Conservation (phyloP, 2,888 invertebrate species). For the Phorcus lineatus region DNA sequence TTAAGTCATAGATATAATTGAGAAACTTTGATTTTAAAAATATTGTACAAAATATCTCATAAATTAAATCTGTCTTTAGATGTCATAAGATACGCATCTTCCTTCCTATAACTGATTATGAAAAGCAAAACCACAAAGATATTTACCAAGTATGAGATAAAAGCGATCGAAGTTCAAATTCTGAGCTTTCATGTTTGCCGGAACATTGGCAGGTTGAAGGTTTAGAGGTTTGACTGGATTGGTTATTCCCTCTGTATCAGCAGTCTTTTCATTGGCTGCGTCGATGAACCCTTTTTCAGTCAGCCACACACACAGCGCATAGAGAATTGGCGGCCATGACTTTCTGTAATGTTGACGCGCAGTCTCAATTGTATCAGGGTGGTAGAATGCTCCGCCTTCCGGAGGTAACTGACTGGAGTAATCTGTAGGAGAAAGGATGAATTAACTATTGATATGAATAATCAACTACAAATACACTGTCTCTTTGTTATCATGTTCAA, state of each 20-base stretch:
- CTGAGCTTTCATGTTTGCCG: constrained; percentile 74
- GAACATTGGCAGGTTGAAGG: constrained; percentile 61
- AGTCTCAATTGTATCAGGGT: constrained; percentile 94
- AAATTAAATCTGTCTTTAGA: too few relatives aligned
- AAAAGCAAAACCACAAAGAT: not conserved
- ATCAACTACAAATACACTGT: not conserved
- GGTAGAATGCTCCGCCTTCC: constrained; percentile 95
- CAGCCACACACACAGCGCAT: constrained; percentile 93
- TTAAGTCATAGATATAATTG: too few relatives aligned
- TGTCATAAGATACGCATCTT: too few relatives aligned
- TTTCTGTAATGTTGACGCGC: constrained; percentile 92
- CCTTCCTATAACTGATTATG: too few relatives aligned
- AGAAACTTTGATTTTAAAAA: too few relatives aligned
- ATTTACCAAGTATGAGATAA: constrained; percentile 91
- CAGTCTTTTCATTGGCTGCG: constrained; percentile 48
- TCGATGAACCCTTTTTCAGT: constrained; percentile 81
- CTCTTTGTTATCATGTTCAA: not conserved
- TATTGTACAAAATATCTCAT: too few relatives aligned
- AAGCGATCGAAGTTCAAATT: constrained; percentile 82
- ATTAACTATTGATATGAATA: not conserved
- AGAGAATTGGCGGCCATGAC: constrained; percentile 96
- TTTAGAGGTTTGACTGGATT: constrained; percentile 40
- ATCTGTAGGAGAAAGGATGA: constrained; percentile 79
- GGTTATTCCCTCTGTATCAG: constrained; percentile 34
- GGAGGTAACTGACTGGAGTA: constrained; percentile 89